Conservation (phyloP, 1,140 invertebrate species). For the Cyclina sinensis region DNA sequence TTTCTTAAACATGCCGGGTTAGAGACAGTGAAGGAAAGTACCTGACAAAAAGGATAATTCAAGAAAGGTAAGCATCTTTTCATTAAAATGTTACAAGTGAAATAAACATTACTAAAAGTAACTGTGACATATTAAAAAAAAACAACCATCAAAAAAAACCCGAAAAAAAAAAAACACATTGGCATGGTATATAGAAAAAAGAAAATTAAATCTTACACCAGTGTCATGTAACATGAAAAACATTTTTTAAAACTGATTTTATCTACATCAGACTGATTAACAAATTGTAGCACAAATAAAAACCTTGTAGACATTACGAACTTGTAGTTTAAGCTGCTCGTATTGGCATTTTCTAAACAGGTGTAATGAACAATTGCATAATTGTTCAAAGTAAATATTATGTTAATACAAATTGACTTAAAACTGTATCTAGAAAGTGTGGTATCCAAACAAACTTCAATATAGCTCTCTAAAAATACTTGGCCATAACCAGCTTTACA, state of each 20-base stretch:
- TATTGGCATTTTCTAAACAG: too few relatives aligned
- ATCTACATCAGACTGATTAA: background rate
- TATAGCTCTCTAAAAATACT: background rate
- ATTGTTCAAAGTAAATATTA: background rate
- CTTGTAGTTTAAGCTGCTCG: too few relatives aligned
- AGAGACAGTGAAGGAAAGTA: background rate
- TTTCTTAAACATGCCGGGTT: background rate
- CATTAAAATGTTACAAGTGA: too few relatives aligned
- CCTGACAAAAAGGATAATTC: background rate
- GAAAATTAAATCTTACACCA: too few relatives aligned
- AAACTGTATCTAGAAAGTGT: background rate
- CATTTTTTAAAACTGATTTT: background rate
- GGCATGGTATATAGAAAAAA: too few relatives aligned
- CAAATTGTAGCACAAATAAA: background rate
- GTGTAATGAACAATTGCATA: background rate
- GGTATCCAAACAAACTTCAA: background rate
- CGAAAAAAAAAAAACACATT: too few relatives aligned
- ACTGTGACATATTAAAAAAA: too few relatives aligned
- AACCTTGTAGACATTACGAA: too few relatives aligned
- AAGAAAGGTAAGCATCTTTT: background rate
- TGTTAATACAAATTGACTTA: background rate
- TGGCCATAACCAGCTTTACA: background rate
- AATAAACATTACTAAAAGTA: too few relatives aligned
- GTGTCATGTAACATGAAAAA: background rate
- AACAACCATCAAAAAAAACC: too few relatives aligned